These are phyloP conservation scores for Magallana gigas DNA, from an alignment of 1,140 invertebrate species.

Conservation along the genomic window DNA sequence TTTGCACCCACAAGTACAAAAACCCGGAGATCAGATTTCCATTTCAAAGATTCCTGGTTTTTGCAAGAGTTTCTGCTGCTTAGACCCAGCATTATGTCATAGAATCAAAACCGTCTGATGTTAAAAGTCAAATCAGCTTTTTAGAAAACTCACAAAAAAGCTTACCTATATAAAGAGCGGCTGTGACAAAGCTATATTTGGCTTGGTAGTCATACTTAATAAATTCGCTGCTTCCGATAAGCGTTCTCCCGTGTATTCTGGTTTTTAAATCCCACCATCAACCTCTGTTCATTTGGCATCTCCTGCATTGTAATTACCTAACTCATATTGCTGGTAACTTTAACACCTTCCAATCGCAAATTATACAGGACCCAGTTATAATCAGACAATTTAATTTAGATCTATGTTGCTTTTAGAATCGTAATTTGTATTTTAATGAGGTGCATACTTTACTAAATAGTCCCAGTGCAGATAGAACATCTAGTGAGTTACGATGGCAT, in stretches of 20 bases:
- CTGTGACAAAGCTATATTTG: too few relatives aligned
- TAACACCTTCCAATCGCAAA: constrained; percentile 30
- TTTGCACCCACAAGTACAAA: constrained; percentile 30
- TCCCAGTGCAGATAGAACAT: constrained; percentile 6
- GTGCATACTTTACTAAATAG: not conserved
- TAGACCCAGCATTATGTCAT: constrained; percentile 14
- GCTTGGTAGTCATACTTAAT: not conserved
- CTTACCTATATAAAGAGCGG: not conserved
- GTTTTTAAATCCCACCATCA: not conserved
- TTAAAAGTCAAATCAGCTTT: not conserved
- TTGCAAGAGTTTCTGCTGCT: not conserved
- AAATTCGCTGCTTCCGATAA: not conserved
- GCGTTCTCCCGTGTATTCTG: not conserved
- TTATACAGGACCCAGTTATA: constrained; percentile 2
- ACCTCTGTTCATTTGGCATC: not conserved
- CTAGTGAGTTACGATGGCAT: not conserved
- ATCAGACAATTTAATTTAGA: constrained; percentile 37
- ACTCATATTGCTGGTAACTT: constrained; percentile 30
- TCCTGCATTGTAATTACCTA: not conserved
- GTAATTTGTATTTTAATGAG: constrained; percentile 38
- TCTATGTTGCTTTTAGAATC: constrained; percentile 14
- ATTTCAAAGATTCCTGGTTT: not conserved
- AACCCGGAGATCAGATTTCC: not conserved
- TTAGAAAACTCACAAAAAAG: not conserved
- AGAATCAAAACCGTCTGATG: not conserved